These are phyloP conservation scores for Eilema sororculum DNA, from an alignment of 2,888 invertebrate genomes.

Conservation along the genomic window DNA sequence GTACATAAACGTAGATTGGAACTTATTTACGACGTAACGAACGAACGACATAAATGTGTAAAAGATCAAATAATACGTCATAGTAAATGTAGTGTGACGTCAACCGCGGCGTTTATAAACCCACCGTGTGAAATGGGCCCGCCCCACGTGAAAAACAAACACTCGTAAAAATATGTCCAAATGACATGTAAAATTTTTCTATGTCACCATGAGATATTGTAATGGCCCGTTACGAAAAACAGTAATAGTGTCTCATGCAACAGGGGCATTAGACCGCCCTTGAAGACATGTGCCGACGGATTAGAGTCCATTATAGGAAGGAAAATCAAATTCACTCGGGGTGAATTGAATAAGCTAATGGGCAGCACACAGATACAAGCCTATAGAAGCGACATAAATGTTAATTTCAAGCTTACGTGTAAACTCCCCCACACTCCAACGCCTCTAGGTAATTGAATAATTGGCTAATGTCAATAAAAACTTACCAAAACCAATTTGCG, in stretches of 20 bases:
- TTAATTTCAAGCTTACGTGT: constrained; percentile 58
- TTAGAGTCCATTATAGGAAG: constrained; percentile 77
- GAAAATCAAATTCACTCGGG: constrained; percentile 77
- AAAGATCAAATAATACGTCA: constrained; percentile 64
- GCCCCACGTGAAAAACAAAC: constrained; percentile 84
- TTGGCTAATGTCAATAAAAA: constrained; percentile 59
- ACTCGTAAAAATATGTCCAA: constrained; percentile 81
- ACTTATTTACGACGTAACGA: constrained; percentile 28
- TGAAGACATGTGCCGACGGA: constrained; percentile 77
- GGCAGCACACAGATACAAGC: constrained; percentile 62
- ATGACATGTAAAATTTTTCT: constrained; percentile 86
- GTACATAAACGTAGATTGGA: neutral
- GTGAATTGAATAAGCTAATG: constrained; percentile 85
- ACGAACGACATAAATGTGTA: constrained; percentile 50
- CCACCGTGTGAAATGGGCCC: constrained; percentile 75
- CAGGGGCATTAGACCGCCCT: constrained; percentile 77
- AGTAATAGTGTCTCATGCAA: constrained; percentile 81
- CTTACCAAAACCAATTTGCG: constrained; percentile 56
- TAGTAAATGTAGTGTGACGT: constrained; percentile 71
- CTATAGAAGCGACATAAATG: constrained; percentile 59
- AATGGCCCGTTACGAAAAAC: constrained; percentile 85
- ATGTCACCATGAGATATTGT: constrained; percentile 85
- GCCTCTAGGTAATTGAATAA: constrained; percentile 55
- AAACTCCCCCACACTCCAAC: constrained; percentile 48
- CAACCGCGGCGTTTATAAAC: constrained; percentile 61